Evolutionary conservation across 2,113 vertebrate species (phyloP).

Genomic region (Ceuthmochares aereus): DNA sequence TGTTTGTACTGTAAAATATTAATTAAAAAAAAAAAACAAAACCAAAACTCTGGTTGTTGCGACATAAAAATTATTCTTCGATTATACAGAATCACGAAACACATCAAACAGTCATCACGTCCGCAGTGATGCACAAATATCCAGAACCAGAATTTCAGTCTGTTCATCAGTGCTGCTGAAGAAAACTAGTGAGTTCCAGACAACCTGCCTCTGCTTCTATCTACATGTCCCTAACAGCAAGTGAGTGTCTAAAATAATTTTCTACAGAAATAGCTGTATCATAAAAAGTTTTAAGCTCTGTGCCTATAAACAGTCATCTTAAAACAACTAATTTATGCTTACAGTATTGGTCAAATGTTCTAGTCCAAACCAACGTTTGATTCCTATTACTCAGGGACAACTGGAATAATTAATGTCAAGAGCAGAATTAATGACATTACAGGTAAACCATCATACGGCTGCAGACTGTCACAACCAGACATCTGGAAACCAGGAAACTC

Average conservation of each 20-base stretch:
- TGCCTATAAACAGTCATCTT: neutral
- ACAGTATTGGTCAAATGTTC: neutral
- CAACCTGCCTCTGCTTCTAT: neutral
- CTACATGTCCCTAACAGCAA: neutral
- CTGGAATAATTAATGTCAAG: neutral
- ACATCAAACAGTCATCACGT: neutral
- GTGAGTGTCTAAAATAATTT: neutral
- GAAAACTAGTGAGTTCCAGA: neutral
- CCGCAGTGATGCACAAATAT: neutral
- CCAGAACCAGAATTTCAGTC: neutral
- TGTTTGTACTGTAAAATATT: slow-evolving; percentile 80
- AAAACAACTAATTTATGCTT: neutral
- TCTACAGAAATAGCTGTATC: neutral
- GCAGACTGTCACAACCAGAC: neutral
- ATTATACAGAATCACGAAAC: neutral
- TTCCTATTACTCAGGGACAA: neutral
- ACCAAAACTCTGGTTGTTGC: neutral
- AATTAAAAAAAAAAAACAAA: neutral
- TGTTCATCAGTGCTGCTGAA: neutral
- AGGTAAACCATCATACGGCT: neutral
- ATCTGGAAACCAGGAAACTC: neutral
- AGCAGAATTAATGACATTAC: neutral
- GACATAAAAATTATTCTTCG: neutral
- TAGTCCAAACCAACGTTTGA: neutral
- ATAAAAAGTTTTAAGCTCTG: neutral